Evolutionary conservation across 2,888 invertebrate genomes (phyloP), one percentile per base, ranked within the genome.

Genomic region (Scelioninae gen. 2): DNA sequence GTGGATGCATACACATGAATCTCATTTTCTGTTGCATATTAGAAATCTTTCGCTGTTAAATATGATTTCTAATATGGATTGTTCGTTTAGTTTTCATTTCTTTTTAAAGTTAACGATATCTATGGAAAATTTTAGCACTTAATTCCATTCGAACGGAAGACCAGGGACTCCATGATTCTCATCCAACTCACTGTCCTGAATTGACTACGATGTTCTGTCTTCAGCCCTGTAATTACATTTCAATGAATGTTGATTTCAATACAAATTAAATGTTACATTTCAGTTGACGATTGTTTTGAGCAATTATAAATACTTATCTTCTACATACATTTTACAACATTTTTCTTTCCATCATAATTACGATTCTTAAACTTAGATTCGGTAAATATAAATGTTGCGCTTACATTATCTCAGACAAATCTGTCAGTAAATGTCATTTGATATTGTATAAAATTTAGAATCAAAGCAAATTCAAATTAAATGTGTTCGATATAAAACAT

Each of bases 211-310:
- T 64, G 69, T 64, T 67, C 35, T 67, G 45, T 72, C 69, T 73
- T 69, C 63, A 33, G 48, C 55, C 69, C 73, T 73, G 73, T 53
- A 73, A 73, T 73, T 64, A 73, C 41, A 73, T 52, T 69, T 63
- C 1, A 64, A 73, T 64, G 13, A 73, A 25, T 68, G 68, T 55
- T 43, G 55, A 67, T 60, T 67, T 45, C 37, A 57, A 63, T 52
- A 61, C 37, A 11, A 45, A 22, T 43, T 41, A 39, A 22, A 37
- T 4, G 33, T 46, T 48, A 11, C 50, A n/a, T n/a, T 45, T 61
- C 33, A 55, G 31, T 7, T 43, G 60, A 41, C 39, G 46, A 31
- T 39, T 45, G 18, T 46, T 10, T 46, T 45, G 46, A 69, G 11
- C 53, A 45, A 2, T 19, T 48, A 19, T 33, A 46, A 46, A 69